Conservation (phyloP, 1,140 invertebrate genomes). For the Sipha flava region DNA sequence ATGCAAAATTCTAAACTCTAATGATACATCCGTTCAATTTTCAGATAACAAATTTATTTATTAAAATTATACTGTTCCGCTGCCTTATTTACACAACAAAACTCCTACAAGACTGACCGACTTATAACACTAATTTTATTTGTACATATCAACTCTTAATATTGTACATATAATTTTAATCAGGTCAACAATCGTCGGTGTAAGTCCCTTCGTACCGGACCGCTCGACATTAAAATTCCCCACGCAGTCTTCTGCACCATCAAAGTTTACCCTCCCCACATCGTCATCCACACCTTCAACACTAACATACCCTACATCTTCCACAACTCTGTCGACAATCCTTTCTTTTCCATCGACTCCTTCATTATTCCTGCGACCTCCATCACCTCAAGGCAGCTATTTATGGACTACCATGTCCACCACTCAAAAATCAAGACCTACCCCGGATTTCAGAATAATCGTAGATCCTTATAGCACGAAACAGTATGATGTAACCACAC, state of each 20-base stretch:
- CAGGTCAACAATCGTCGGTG: slow-evolving; percentile 26
- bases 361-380: background rate
- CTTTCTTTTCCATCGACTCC: background rate
- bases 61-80: background rate
- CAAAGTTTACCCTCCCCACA: background rate
- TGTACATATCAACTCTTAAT: slow-evolving; percentile 16
- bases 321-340: background rate
- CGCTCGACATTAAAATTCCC: slow-evolving; percentile 8
- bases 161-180: slow-evolving; percentile 31
- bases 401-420: slow-evolving; percentile 3
- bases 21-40: background rate
- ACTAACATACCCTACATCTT: background rate
- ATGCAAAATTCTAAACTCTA: background rate
- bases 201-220: slow-evolving; percentile 22
- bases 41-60: background rate
- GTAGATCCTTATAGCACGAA: slow-evolving; percentile 14
- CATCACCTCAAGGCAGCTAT: background rate
- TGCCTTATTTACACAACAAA: slow-evolving; percentile 28
- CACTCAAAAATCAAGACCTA: background rate
- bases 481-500: slow-evolving; percentile 2
- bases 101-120: background rate
- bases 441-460: slow-evolving; percentile 10
- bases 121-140: background rate
- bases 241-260: background rate
- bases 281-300: background rate